A percentile compares a stretch with the other conserved stretches of the same genome.
These are phyloP conservation scores for Actinostola sp. DNA, from an alignment of 92 coral and sea anemone species.

Conservation along the genomic window DNA sequence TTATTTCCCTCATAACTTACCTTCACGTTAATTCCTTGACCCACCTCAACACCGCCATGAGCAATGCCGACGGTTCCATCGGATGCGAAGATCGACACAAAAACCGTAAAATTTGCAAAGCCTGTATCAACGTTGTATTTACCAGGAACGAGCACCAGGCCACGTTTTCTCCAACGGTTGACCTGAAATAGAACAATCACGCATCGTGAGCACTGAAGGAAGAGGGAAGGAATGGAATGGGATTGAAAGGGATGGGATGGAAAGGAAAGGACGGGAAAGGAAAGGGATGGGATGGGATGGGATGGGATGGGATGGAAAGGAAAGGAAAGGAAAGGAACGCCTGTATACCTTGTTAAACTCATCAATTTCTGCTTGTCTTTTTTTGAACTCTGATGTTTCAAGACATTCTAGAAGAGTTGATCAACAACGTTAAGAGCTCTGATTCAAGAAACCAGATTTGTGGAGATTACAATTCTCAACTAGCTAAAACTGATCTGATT, in stretches of 20 bases:
- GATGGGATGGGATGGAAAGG: no score
- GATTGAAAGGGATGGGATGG: no score
- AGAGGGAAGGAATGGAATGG: no score
- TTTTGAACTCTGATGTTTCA: conserved; percentile 52
- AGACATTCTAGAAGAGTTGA: conserved; percentile 33
- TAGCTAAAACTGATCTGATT: no score
- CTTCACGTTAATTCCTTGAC: conserved; percentile 70
- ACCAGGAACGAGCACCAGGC: conserved; percentile 48
- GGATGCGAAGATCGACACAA: conserved; percentile 47
- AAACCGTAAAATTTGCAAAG: conserved; percentile 24
- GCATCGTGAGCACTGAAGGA: background rate
- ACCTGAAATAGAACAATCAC: conserved; percentile 16
- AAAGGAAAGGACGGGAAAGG: no score
- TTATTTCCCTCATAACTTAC: no score
- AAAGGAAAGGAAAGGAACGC: background rate
- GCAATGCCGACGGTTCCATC: conserved; percentile 65
- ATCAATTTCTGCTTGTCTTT: conserved; percentile 50
- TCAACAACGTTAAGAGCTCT: no score
- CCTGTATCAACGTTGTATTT: conserved; percentile 33
- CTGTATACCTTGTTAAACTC: conserved; percentile 56
- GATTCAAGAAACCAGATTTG: no score
- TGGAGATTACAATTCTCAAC: no score
- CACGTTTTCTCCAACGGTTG: conserved; percentile 70
- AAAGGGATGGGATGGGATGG: no score
- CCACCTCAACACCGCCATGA: conserved; percentile 67